A percentile compares a stretch with the other conserved stretches of the same genome.
Conservation (phyloP, 2,888 invertebrate genomes). For the Ophion ellenae region DNA sequence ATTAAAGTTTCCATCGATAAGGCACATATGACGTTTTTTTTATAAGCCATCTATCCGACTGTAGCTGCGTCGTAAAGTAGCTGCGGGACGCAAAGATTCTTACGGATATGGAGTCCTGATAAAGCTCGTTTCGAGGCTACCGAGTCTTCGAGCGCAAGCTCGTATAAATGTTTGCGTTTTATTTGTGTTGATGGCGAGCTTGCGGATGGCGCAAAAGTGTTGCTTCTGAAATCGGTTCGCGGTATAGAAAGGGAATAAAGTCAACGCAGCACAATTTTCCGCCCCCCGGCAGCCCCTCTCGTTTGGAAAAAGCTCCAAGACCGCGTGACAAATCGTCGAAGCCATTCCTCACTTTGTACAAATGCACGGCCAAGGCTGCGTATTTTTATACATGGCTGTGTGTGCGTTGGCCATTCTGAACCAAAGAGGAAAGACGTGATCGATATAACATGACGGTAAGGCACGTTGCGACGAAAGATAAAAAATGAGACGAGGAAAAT, state of each 20-base stretch:
- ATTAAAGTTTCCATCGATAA: conserved; percentile 64
- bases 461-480: conserved; percentile 21
- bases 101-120: neutral
- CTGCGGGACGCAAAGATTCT: neutral
- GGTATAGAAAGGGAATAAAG: conserved; percentile 34
- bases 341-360: conserved; percentile 67
- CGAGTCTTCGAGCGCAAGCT: neutral
- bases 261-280: conserved; percentile 51
- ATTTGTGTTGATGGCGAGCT: conserved; percentile 33
- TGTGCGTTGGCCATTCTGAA: conserved; percentile 16
- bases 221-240: neutral
- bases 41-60: neutral
- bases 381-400: conserved; percentile 30
- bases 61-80: neutral
- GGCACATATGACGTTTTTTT: conserved; percentile 19
- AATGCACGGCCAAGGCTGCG: conserved; percentile 32
- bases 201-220: conserved; percentile 48
- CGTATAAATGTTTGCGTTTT: neutral
- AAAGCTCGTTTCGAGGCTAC: neutral
- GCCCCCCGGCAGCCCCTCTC: conserved; percentile 28
- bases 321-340: conserved; percentile 73
- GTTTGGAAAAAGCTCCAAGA: conserved; percentile 58
- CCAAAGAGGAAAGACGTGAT: conserved; percentile 25
- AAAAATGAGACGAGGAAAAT: conserved; percentile 24
- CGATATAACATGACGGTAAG: conserved; percentile 51